phyloP scores from a whole-genome alignment of 2,797 vertebrate species.

The Pipistrellus pygmaeus region DNA sequence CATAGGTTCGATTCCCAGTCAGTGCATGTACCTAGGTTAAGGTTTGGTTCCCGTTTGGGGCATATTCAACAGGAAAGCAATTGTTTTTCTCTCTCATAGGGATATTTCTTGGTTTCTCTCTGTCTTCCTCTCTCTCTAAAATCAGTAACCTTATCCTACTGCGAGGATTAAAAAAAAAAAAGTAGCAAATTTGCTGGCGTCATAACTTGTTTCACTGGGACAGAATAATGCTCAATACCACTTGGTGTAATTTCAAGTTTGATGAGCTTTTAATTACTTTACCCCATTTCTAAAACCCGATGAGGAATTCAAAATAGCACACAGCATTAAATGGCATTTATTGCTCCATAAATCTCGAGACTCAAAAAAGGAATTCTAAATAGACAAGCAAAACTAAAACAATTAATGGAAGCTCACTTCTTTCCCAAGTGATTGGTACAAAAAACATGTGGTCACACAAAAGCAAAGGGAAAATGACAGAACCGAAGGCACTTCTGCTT shows the following conservation, averaged over 20 bases:
- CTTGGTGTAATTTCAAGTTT: conserved; percentile 60
- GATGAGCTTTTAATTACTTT: conserved; percentile 76
- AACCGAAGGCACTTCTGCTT: neutral
- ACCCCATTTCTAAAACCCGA: conserved; percentile 82
- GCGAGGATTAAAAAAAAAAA: conserved; percentile 75
- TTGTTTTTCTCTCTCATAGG: neutral
- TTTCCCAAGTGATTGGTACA: conserved; percentile 77
- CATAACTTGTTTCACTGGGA: conserved; percentile 86
- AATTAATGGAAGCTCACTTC: conserved; percentile 74
- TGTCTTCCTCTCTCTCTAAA: conserved; percentile 5
- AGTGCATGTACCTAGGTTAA: neutral
- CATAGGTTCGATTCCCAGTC: neutral
- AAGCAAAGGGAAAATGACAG: conserved; percentile 44
- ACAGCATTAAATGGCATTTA: conserved; percentile 83
- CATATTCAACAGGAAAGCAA: neutral
- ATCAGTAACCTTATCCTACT: conserved; percentile 22
- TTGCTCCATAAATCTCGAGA: conserved; percentile 85
- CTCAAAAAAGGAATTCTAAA: conserved; percentile 82
- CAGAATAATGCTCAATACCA: conserved; percentile 82
- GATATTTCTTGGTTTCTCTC: neutral
- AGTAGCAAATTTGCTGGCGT: conserved; percentile 88
- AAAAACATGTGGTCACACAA: conserved; percentile 61
- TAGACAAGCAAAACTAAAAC: conserved; percentile 82
- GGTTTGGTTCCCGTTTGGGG: neutral
- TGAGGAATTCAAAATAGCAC: conserved; percentile 81